Evolutionary conservation across 2,113 vertebrate species (phyloP), one percentile per base, ranked within the genome.

Genomic region (Microcebus murinus): DNA sequence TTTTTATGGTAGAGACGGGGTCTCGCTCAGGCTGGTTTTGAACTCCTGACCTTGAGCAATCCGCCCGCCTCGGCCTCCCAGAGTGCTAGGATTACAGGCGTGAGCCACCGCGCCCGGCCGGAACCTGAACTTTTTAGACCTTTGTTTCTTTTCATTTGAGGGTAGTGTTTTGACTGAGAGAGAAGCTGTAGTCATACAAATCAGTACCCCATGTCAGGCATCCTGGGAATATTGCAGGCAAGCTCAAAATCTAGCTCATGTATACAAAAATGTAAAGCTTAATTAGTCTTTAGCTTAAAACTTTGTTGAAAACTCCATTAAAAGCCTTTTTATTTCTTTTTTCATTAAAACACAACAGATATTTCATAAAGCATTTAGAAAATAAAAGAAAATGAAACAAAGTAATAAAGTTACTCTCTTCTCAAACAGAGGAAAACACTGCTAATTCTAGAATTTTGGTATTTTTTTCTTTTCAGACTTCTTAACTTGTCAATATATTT

Each of bases 321-420:
- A 57, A 88, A 73, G 2, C 42, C 4, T 94, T 92, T 95, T 96
- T 67, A 59, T 55, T 84, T 91, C 12, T 79, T 87, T 21, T 86
- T 87, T 4, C 4, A n/a, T 81, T 84, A 80, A 82, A 81, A 89
- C 67, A 42, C 3, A 39, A 42, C 2, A 48, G 14, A 11, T 79
- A 61, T 57, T 92, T 90, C 45, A 59, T 83, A 50, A 71, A 82
- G 77, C 8, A 61, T 29, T 91, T 63, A 31, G 67, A 76, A 86
- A 95, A 86, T 48, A 18, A 13, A 70, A 23, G 70, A 73, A 82
- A 95, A 88, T 67, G 21, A 15, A 68, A 45, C 13, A 70, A 68
- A 94, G 39, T 25, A 76, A 94, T 57, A 74, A 95, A 61, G 27
- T 48, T 8, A 50, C 1, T 87, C 1, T 67, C 25, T 18, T 70